Evolutionary conservation across 2,888 invertebrate genomes (phyloP), one percentile per base, ranked within the genome.

Genomic region (Campoplex capitator): DNA sequence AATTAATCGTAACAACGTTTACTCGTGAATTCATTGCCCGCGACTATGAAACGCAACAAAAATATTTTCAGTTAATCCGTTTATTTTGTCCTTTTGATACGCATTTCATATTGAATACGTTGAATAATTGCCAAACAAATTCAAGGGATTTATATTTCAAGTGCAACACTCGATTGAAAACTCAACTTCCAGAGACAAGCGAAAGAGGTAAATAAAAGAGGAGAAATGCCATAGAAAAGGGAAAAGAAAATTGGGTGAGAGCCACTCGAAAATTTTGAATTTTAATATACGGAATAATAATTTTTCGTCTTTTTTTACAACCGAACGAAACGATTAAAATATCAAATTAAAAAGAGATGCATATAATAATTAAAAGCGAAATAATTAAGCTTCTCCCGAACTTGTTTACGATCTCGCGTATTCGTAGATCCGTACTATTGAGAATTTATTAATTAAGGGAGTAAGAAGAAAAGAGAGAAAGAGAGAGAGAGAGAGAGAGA

Each of bases 391-490:
- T 70, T 85, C 77, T 65, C 70, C 62, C 65, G 81, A 58, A 85
- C 80, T 87, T 82, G 86, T 86, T 89, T 87, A 82, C 77, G 76
- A 84, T 73, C 80, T 73, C 84, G 81, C 38, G 73, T 67, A 56
- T 67, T 83, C 76, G 84, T 83, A 79, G 78, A 88, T 68, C 75
- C 74, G 83, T 73, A 85, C 75, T 83, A 79, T 79, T 67, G 71
- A 84, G 76, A 81, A 82, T 80, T 76, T 76, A 86, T 79, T 80
- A 82, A 85, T 70, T 54, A 84, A 84, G 75, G n/a, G 23, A 67
- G 65, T 56, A 35, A 80, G 71, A 77, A 70, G 75, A 28, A 51
- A 45, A 32, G 48, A 32, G 56, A 56, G 23, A 56, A 23, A 56
- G 56, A 23, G 62, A 62, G 62, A 28, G 62, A 62, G 62, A 11